Evolutionary conservation across 2,797 vertebrate species (phyloP), one percentile per base, ranked within the genome.

Genomic region (Pseudomugil tenellus): DNA sequence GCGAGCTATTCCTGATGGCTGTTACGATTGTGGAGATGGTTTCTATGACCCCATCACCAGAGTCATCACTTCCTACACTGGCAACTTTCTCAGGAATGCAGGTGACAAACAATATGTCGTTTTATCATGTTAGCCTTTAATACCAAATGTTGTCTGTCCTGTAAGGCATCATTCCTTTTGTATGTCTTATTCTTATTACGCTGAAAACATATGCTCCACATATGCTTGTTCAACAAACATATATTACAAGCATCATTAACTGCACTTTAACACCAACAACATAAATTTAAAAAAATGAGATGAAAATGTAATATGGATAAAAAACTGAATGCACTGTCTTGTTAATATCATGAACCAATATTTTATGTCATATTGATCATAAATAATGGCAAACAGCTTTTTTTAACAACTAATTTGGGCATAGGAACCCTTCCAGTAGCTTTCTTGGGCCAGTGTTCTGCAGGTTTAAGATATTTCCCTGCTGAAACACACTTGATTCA

Each of bases 11-110:
- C 96, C 97, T 14, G 67, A 90, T 19, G 95, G 94, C 43, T 96
- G 91, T 79, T 98, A 98, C 0, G 97, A 99, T 70, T 97, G 96
- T 63, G 96, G 94, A 23, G 96, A 99, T 19, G 97, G 98, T 68
- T 98, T 98, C 90, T 99, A 98, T 77, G 80, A 98, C 67, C 96
- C 96, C 0, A 11, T 31, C n/a, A 94, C 93, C 13, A 93, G 95
- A 85, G 79, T 95, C 3, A 56, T 99, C 72, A 91, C 76, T 56
- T 95, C 96, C 85, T 96, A 97, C 73, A 29, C 76, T 0, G 80
- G 80, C 31, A 79, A 69, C 39, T 98, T 98, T 84, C 93, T 97
- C 67, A 95, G 97, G 77, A 96, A 94, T 1, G 95, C 96, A 92
- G 98, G 98, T 99, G 90, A 87, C 91, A 76, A 21, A 32, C 2